Evolutionary conservation across 1,140 invertebrate species (phyloP), one percentile per base, ranked within the genome.

Genomic region (Ceratina japonica): DNA sequence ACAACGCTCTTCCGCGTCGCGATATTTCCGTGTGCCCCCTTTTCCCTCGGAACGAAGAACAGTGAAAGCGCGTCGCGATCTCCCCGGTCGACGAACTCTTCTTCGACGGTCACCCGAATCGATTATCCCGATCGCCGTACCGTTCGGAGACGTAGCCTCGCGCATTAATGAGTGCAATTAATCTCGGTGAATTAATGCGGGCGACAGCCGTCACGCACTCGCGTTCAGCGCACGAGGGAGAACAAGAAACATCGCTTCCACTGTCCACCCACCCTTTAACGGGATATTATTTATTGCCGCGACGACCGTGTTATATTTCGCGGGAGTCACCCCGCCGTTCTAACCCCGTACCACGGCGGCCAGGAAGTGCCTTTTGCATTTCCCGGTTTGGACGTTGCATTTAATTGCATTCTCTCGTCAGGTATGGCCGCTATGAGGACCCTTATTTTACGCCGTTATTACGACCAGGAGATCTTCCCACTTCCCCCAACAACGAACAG

Each of bases 121-220:
- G 66, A 71, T 77, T 63, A 63, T 72, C 49, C 59, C 27, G 22
- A 62, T 71, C 68, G 75, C 54, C 52, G 49, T 61, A 59, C 49
- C 20, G 58, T 1, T 58, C 20, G 58, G 18, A 62, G 58, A 64
- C 66, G 70, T 72, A 82, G 74, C 61, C 56, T 16, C 64, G 62
- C 22, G 61, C 80, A 84, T 88, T 87, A 87, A 87, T 83, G 83
- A 84, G 65, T 61, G 72, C 69, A 84, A 89, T 88, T 89, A 87
- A 89, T 88, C 79, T 79, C 44, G 61, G 62, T 79, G 69, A 82
- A 84, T 85, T 85, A 83, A 82, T 83, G 76, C 63, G 80, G 70
- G 68, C 75, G 83, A 82, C 83, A 87, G 82, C 75, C 82, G 84
- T 86, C 86, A 82, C 64, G 76, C 69, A 76, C 79, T 63, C 80